Conservation (phyloP, 2,113 vertebrate species). For the Sander lucioperca region DNA sequence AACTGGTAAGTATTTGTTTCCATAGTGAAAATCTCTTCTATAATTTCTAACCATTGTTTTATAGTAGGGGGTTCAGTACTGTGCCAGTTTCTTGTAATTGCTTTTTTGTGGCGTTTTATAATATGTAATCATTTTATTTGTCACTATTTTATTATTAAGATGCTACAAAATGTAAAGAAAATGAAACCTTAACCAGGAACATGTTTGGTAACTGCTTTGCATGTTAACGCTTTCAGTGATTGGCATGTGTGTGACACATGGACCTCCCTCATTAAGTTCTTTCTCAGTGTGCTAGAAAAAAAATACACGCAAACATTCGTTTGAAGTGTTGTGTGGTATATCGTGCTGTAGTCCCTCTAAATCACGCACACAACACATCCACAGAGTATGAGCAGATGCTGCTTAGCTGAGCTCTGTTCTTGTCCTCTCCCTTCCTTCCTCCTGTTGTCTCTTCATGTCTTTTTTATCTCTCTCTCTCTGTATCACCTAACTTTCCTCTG, state of each 20-base stretch:
- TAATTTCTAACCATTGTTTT: no score
- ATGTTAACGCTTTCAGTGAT: conserved; percentile 20
- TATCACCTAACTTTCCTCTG: background rate
- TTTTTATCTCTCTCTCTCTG: background rate
- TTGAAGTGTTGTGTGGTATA: conserved; percentile 17
- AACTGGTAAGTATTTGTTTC: no score
- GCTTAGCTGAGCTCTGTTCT: background rate
- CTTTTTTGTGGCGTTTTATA: no score
- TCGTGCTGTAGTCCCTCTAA: background rate
- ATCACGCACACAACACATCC: conserved; percentile 42
- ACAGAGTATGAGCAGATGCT: conserved; percentile 46
- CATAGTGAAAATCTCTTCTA: no score
- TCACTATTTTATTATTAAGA: background rate
- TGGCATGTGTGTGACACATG: conserved; percentile 51
- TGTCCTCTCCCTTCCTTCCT: background rate
- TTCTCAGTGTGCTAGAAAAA: background rate
- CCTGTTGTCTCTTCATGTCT: background rate
- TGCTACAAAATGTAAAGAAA: background rate
- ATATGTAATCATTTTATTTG: background rate
- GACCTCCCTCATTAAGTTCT: conserved; percentile 38
- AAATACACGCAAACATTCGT: conserved; percentile 39
- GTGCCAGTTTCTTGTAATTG: no score
- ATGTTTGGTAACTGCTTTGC: conserved; percentile 14
- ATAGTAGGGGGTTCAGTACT: no score
- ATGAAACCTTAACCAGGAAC: background rate